Evolutionary conservation across 2,888 invertebrate genomes (phyloP), one percentile per base, ranked within the genome.

Genomic region (Diachrysia chrysitis): DNA sequence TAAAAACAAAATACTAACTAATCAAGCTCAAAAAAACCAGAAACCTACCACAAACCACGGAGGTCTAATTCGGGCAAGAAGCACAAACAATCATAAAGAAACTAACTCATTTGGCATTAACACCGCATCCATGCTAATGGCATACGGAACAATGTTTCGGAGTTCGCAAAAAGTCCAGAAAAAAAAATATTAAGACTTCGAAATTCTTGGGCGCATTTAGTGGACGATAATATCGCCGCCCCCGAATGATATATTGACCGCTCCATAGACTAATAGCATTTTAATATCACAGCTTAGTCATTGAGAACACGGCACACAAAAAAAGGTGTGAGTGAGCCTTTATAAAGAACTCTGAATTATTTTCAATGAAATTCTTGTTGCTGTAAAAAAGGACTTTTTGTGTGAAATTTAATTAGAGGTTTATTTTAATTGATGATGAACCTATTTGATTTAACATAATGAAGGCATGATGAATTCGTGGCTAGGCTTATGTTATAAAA

Each of bases 221-320:
- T 82, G 84, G 88, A 67, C 89, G 92, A 92, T 94, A 92, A 92
- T 91, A 93, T 93, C 91, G 88, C 89, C 89, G 90, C 91, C 89
- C 87, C 80, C 79, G 70, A 90, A 93, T 94, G 93, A 94, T 94
- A 93, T 93, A 94, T 93, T 84, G 90, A 85, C 82, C 85, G 83
- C 82, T 85, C 89, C 87, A 89, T 91, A 89, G 88, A 90, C 93
- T 95, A 95, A 95, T 95, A 93, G 93, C 93, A 82, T 93, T 95
- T 94, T 95, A 95, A 95, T 95, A 83, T 90, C 90, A 82, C 74
- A 87, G 87, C 87, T 94, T 92, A 93, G 91, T 93, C 92, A 94
- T 91, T 85, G 77, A 79, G 79, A 77, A 80, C 74, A 78, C 75
- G 72, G 58, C 68, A 66, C 58, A 73, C 66, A 84, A 83, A 87